Conservation (phyloP, 2,888 invertebrate genomes). For the Oligia strigilis region DNA sequence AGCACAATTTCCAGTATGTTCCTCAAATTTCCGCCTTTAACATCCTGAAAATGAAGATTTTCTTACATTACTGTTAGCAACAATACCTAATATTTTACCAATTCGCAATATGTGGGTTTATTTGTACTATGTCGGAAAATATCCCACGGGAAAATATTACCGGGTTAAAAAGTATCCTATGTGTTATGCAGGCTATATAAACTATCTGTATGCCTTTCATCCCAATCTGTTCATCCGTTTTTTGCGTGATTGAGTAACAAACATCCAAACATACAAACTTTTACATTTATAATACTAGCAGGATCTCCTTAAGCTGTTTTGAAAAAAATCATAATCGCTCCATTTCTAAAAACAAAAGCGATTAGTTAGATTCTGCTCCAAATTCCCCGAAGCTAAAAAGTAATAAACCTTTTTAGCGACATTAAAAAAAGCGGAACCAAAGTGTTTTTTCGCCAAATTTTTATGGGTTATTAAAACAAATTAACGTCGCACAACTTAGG, state of each 20-base stretch:
- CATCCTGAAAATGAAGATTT: neutral
- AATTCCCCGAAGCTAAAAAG: conserved; percentile 66
- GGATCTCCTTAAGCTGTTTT: neutral
- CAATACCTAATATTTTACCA: neutral
- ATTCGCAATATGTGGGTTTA: neutral
- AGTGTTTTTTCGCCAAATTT: conserved; percentile 81
- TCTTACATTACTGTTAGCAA: neutral
- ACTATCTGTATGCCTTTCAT: neutral
- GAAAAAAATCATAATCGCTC: neutral
- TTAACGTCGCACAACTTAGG: conserved; percentile 73
- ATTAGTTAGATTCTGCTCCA: conserved; percentile 32
- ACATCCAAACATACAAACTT: neutral
- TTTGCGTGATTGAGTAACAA: neutral
- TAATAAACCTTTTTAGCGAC: conserved; percentile 80
- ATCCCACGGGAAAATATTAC: neutral
- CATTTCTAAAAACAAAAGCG: conserved; percentile 37
- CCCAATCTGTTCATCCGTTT: neutral
- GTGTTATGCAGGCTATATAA: neutral
- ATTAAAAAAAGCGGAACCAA: conserved; percentile 81
- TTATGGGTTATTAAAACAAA: conserved; percentile 89
- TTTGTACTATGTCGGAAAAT: too few species aligned
- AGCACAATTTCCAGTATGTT: neutral
- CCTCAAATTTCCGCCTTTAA: neutral
- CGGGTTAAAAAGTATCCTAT: neutral
- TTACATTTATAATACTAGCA: neutral